A percentile compares a stretch with the other conserved stretches of the same genome.
Evolutionary conservation across 2,113 vertebrate species (phyloP).

Genomic region (Gymnorhina tibicen): DNA sequence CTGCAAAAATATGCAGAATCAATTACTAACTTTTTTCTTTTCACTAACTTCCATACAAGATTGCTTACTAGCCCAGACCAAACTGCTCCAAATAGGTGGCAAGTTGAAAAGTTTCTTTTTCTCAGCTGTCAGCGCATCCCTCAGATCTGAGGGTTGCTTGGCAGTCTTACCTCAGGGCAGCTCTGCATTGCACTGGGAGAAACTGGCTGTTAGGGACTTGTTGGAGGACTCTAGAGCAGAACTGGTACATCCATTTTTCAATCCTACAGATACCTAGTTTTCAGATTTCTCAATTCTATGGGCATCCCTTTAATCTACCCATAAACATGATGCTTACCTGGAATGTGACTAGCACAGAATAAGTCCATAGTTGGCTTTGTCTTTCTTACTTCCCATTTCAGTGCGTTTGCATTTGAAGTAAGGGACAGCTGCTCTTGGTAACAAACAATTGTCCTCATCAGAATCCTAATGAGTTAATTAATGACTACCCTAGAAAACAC

Average conservation of each 20-base stretch:
- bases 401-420: neutral
- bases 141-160: neutral
- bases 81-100: neutral
- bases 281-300: neutral
- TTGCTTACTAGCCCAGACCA: neutral
- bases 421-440: neutral
- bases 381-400: neutral
- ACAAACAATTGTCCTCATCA: slow-evolving; percentile 10
- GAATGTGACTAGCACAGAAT: neutral
- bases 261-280: rapidly evolving
- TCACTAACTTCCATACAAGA: neutral
- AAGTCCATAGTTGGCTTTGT: neutral
- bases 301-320: neutral
- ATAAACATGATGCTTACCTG: neutral
- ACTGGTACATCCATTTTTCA: neutral
- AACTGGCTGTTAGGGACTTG: neutral
- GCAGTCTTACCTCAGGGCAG: neutral
- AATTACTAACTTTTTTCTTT: neutral
- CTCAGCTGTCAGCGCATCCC: neutral
- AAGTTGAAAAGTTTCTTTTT: neutral
- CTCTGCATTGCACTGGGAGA: neutral
- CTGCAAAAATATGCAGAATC: neutral
- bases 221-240: neutral
- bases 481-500: neutral
- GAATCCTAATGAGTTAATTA: slow-evolving; percentile 43